phyloP scores from a whole-genome alignment of 1,140 invertebrate species.

The Drosophila nikananu region DNA sequence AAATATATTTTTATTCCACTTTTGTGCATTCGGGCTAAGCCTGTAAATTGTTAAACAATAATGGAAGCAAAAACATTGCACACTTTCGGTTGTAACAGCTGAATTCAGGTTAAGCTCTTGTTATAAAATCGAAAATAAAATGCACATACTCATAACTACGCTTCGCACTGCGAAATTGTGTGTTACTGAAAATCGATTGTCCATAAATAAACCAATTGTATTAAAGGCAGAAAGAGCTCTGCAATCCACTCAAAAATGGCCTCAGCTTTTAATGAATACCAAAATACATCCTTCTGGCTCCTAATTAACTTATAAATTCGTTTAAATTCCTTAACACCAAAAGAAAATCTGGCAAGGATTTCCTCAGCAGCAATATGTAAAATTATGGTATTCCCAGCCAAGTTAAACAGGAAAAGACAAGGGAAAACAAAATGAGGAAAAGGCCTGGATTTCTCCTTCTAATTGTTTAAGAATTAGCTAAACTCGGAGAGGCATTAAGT shows the following conservation, averaged over 20 bases:
- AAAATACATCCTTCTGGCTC: background rate
- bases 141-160: conserved; percentile 18
- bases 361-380: conserved; percentile 14
- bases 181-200: conserved; percentile 17
- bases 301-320: conserved; percentile 13
- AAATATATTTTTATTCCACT: conserved; percentile 46
- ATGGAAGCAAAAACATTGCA: conserved; percentile 28
- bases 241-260: background rate
- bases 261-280: background rate
- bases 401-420: conserved; percentile 30
- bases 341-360: conserved; percentile 2
- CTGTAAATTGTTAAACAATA: conserved; percentile 54
- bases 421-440: conserved; percentile 29
- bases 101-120: conserved; percentile 38
- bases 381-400: conserved; percentile 15
- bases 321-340: background rate
- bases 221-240: background rate
- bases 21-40: conserved; percentile 30
- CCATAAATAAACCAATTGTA: conserved; percentile 1
- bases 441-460: conserved; percentile 12
- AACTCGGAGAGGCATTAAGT: conserved; percentile 30
- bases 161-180: background rate
- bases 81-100: conserved; percentile 7
- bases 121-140: conserved; percentile 27
- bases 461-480: conserved; percentile 52